These are phyloP conservation scores for Polypedilum vanderplanki DNA, from an alignment of 1,140 invertebrate genomes.

Conservation along the genomic window DNA sequence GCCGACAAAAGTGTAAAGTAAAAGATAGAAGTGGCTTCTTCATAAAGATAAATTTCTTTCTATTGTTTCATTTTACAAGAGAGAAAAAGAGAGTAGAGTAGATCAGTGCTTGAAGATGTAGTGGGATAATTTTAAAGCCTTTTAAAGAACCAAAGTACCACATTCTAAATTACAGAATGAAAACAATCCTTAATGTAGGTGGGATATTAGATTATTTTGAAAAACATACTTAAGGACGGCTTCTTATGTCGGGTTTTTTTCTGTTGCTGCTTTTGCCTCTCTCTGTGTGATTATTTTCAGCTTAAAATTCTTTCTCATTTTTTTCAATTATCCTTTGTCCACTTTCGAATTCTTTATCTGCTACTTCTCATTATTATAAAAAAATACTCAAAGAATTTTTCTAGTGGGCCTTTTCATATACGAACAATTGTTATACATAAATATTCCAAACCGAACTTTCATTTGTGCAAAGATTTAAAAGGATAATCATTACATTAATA, in stretches of 20 bases:
- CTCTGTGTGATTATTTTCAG: not conserved
- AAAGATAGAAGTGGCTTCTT: too few species aligned
- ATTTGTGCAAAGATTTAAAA: conserved; percentile 9
- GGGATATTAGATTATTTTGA: conserved; percentile 1
- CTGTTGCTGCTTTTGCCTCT: too few species aligned
- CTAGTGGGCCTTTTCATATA: not conserved
- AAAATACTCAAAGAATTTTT: not conserved
- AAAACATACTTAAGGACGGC: not conserved
- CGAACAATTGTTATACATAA: not conserved
- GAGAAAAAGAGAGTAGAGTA: not conserved
- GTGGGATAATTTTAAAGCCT: not conserved
- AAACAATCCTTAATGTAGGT: conserved; percentile 13
- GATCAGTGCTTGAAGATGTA: not conserved
- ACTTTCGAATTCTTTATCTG: not conserved
- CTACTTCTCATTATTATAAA: not conserved
- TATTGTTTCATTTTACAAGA: too few species aligned
- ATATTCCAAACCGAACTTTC: not conserved
- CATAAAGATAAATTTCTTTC: too few species aligned
- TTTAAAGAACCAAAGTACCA: not conserved
- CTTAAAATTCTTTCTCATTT: not conserved
- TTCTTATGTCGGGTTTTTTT: conserved; percentile 10
- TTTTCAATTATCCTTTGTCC: conserved; percentile 21
- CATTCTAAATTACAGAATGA: conserved; percentile 14
- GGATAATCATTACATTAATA: conserved; percentile 25
- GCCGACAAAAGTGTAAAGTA: too few species aligned